Conservation (phyloP, 1,140 invertebrate species). For the Amyelois transitella region DNA sequence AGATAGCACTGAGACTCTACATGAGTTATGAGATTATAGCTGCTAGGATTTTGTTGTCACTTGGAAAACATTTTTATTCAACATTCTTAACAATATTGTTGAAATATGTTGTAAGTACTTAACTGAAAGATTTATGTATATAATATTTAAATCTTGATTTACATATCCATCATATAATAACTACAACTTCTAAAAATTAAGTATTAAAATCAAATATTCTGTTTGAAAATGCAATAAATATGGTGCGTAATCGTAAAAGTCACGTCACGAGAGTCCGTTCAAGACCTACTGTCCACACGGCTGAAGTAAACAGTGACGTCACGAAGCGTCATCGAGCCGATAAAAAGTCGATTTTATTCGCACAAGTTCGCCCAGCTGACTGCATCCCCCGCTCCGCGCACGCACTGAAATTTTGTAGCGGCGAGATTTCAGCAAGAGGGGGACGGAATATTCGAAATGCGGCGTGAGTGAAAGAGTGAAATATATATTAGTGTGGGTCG, state of each 20-base stretch:
- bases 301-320: slow-evolving; percentile 72
- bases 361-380: slow-evolving; percentile 72
- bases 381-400: slow-evolving; percentile 45
- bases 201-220: too few species aligned
- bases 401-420: slow-evolving; percentile 57
- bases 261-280: slow-evolving; percentile 30
- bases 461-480: slow-evolving; percentile 38
- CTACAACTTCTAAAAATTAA: too few species aligned
- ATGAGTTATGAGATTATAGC: not conserved
- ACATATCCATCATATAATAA: too few species aligned
- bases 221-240: not conserved
- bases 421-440: slow-evolving; percentile 56
- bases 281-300: slow-evolving; percentile 45
- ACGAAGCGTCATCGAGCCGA: slow-evolving; percentile 66
- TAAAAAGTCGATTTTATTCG: slow-evolving; percentile 74
- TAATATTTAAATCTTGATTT: too few species aligned
- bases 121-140: too few species aligned
- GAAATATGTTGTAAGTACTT: too few species aligned
- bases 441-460: slow-evolving; percentile 17
- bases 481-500: slow-evolving; percentile 23
- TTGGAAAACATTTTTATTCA: not conserved
- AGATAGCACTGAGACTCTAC: slow-evolving; percentile 12
- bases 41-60: not conserved
- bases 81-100: too few species aligned
- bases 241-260: slow-evolving; percentile 16